Base-by-base conservation (phyloP, 2,113 vertebrate genomes). In the Solea solea region DNA sequence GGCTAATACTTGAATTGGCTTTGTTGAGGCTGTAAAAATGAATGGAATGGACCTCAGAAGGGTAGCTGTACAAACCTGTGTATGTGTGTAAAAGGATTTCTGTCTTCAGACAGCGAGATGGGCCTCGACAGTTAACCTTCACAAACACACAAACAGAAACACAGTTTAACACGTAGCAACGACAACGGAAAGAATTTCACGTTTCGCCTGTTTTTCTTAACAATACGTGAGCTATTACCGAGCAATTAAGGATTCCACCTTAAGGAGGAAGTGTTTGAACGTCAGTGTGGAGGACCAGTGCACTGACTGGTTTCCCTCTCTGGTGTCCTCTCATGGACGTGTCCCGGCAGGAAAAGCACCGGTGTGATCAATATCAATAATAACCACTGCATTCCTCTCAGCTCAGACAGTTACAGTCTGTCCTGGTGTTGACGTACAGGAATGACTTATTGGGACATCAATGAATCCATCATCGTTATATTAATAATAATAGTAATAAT, bases 81-180 rank as follows among this genome's bases (percentile, higher is more conserved):
- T 60, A 25, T 65, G 44, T 74, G 41, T 44, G 69, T 15, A n/a
- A 64, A 59, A 83, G 62, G 45, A 76, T 83, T 83, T 80, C 72
- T 75, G 66, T 72, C 77, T 67, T 80, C 10, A 12, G 79, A 79
- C 68, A 73, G 68, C 9, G 42, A 60, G 82, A 88, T 82, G 78
- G 44, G 62, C 81, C 72, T 58, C 21, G 79, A 82, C 42, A 81
- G 88, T 88, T 89, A 87, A 85, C 70, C 45, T 65, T 44, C 39
- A 42, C 64, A 67, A 64, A 58, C 44, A 9, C 72, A 67, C 50
- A 40, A 63, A 49, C 66, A 72, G 72, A 79, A 21, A 78, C 52
- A 58, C 67, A 44, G 78, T 62, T 86, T 87, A 21, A 21, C 81
- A 76, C 80, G 14, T 74, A 85, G 80, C 16, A 1, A 25, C 58